A percentile compares a stretch with the other conserved stretches of the same genome.
Conservation (phyloP, 2,113 vertebrate species). For the Pan troglodytes region NHGRI_mPanTro3-v2.1_pri NC_072398.2:3933001-3933500, state of each 20-base stretch:
- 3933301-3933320: background rate
- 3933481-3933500: too few relatives aligned
- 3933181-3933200: accelerated
- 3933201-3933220: background rate
- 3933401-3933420: too few relatives aligned
- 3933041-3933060: background rate
- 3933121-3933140: background rate
- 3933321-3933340: background rate
- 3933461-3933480: too few relatives aligned
- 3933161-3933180: background rate
- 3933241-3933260: background rate
- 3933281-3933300: background rate
- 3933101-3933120: background rate
- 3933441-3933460: too few relatives aligned
- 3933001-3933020: background rate
- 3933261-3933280: background rate
- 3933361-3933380: background rate
- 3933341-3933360: background rate
- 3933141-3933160: background rate
- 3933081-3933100: background rate
- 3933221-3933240: accelerated
- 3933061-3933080: too few relatives aligned
- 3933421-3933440: too few relatives aligned
- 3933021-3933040: background rate
- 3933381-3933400: too few relatives aligned